Conservation (phyloP, 2,888 invertebrate species). For the Sphecodes monilicornis region DNA sequence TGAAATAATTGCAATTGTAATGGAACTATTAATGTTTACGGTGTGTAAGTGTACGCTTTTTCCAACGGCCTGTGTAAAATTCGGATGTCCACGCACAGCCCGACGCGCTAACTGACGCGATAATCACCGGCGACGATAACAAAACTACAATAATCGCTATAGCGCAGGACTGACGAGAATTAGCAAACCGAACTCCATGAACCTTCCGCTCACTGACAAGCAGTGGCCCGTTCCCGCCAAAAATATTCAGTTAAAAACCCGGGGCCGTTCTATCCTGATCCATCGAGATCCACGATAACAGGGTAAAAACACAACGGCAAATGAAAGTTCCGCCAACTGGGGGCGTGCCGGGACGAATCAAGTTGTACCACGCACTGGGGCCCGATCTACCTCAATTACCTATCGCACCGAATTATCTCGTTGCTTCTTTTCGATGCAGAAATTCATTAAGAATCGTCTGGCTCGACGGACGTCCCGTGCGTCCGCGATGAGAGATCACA, state of each 20-base stretch:
- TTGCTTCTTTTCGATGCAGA: constrained; percentile 45
- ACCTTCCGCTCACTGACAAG: constrained; percentile 27
- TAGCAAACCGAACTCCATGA: background rate
- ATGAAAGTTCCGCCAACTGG: constrained; percentile 60
- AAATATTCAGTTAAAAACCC: constrained; percentile 9
- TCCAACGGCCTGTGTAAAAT: background rate
- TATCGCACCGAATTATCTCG: constrained; percentile 55
- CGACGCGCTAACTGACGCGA: background rate
- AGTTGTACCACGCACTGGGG: constrained; percentile 30
- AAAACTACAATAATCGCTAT: constrained; percentile 1
- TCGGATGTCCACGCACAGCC: background rate
- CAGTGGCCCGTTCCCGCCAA: constrained; percentile 16
- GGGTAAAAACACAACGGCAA: constrained; percentile 44
- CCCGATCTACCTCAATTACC: constrained; percentile 59
- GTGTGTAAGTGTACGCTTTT: background rate
- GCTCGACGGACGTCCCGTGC: background rate
- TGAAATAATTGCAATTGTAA: background rate
- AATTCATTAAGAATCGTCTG: constrained; percentile 60
- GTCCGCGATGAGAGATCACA: background rate
- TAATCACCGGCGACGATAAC: constrained; percentile 14
- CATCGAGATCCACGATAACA: constrained; percentile 44
- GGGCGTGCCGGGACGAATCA: constrained; percentile 60
- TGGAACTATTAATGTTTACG: background rate
- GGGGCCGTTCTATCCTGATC: constrained; percentile 29
- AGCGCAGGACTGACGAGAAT: background rate